These are phyloP conservation scores for Hoplodrina ambigua DNA, from an alignment of 2,888 invertebrate species.

Conservation along the genomic window DNA sequence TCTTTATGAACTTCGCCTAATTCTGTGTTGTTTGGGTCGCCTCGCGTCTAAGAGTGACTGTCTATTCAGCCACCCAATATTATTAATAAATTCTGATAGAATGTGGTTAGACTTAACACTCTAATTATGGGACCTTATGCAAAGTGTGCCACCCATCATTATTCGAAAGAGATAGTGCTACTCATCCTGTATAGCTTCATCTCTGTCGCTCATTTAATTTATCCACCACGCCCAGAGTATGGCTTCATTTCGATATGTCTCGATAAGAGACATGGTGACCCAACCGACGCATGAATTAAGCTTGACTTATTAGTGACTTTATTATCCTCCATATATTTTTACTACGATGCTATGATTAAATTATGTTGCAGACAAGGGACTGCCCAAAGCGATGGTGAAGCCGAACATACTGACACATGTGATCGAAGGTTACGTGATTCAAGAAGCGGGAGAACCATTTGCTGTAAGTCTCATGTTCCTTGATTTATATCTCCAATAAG, in stretches of 20 bases:
- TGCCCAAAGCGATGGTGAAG: slow-evolving; percentile 98
- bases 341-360: slow-evolving; percentile 1
- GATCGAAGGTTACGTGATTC: slow-evolving; percentile 98
- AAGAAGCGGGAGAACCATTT: slow-evolving; percentile 97
- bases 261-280: slow-evolving; percentile 1
- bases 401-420: slow-evolving; percentile 98
- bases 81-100: no score
- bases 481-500: slow-evolving; percentile 13
- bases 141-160: no score
- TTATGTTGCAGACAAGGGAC: slow-evolving; percentile 85
- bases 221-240: no score
- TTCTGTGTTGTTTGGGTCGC: slow-evolving; percentile 37
- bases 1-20: slow-evolving; percentile 22
- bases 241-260: not conserved
- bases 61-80: no score
- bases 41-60: no score
- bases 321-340: not conserved
- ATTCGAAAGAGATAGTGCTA: no score
- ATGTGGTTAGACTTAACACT: no score
- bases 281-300: slow-evolving; percentile 34
- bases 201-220: no score
- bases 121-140: no score
- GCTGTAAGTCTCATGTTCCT: slow-evolving; percentile 91
- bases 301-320: slow-evolving; percentile 35
- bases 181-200: no score